Percentiles rank a stretch among this genome's conserved stretches.
Evolutionary conservation across 1,140 invertebrate species (phyloP).

Genomic region (Portunus trituberculatus): DNA sequence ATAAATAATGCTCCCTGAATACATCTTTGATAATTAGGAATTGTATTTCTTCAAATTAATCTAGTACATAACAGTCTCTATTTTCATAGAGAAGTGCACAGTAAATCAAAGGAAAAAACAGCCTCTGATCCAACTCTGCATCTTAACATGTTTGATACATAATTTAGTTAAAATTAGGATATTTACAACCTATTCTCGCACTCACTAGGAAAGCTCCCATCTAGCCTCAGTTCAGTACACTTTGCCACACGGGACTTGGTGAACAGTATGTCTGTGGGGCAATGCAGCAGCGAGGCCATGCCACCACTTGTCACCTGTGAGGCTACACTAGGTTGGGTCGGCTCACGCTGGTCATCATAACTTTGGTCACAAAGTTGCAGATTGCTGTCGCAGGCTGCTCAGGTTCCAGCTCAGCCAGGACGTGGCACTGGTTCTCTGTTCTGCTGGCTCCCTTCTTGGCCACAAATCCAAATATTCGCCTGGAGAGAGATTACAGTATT

Average conservation of each 20-base stretch:
- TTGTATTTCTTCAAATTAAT: conserved; percentile 25
- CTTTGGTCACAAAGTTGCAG: conserved; percentile 97
- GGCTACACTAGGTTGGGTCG: conserved; percentile 77
- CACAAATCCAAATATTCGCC: conserved; percentile 96
- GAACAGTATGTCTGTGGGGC: neutral
- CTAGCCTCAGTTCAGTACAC: neutral
- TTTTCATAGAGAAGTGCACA: neutral
- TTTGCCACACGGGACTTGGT: neutral
- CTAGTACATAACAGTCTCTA: neutral
- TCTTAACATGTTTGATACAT: conserved; percentile 9
- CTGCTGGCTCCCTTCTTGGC: conserved; percentile 90
- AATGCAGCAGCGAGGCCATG: neutral
- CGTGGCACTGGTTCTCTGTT: conserved; percentile 96
- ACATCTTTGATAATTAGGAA: conserved; percentile 14
- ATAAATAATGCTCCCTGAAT: conserved; percentile 23
- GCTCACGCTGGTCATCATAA: conserved; percentile 83
- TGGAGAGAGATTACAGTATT: conserved; percentile 79
- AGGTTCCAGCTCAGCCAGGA: conserved; percentile 96
- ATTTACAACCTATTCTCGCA: conserved; percentile 56
- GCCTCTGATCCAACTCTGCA: neutral
- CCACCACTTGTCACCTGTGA: neutral
- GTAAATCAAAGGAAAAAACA: conserved; percentile 22
- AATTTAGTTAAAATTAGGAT: neutral
- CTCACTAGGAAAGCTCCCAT: neutral
- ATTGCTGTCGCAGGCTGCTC: conserved; percentile 97